Base-by-base conservation (phyloP, 2,888 invertebrate genomes). In the Drymonia ruficornis region DNA sequence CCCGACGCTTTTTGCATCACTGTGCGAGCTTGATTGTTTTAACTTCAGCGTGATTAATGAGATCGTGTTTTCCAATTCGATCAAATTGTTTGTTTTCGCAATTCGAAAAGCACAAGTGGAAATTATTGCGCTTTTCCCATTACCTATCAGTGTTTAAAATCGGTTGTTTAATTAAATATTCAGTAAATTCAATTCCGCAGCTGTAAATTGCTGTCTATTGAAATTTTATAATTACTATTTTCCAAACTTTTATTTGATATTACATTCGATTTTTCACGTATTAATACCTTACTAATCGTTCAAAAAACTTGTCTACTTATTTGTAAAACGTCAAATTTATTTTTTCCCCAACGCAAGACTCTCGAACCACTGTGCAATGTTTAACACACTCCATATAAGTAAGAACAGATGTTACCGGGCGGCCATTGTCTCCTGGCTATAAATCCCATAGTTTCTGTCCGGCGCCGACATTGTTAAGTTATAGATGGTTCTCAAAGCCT, bases 31-130 rank as follows among this genome's bases (percentile, higher is more conserved):
- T 67, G 65, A 74, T 76, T 77, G 70, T 75, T 73, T 70, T 62
- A 65, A 69, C 67, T 67, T 64, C 64, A 61, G 49, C 52, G 57
- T 70, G 70, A 77, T 70, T 72, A 78, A 83, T 77, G 75, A 69
- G 68, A 65, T 59, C 63, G 58, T 46, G 50, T 57, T 59, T 61
- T 61, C 23, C 40, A 40, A 49, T 56, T 59, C 57, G 53, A 62
- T 60, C 58, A 61, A 66, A 65, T 56, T 61, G 51, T 65, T 61
- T 59, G 56, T 56, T 63, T 28, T 4, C 53, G 50, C 53, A 61
- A 61, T 55, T 51, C 29, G 6, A 50, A 48, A 60, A 51, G 54
- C 44, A 53, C 43, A 36, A 47, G 45, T 56, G 53, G 54, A 59
- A 53, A 52, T 46, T 64, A 54, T 23, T 45, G 58, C 44, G 48